These are phyloP conservation scores for Phoeniculus purpureus DNA, from an alignment of 2,797 vertebrate species.

Conservation along the genomic window DNA sequence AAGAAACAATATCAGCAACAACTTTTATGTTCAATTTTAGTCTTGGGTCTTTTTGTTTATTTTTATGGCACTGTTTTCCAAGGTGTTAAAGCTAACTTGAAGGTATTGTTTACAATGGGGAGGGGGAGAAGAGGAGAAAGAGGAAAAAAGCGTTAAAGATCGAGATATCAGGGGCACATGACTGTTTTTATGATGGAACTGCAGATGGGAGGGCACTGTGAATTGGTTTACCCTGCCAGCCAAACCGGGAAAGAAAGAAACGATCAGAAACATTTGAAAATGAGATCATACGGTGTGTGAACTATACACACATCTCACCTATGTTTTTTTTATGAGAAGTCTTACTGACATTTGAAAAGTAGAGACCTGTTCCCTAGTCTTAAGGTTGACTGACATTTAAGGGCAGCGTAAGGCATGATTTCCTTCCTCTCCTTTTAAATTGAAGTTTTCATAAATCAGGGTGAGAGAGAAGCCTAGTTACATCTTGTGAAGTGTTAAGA, in stretches of 20 bases:
- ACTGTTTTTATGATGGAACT: slow-evolving; percentile 35
- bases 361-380: slow-evolving; percentile 70
- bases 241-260: slow-evolving; percentile 61
- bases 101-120: slow-evolving; percentile 40
- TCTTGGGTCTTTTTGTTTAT: slow-evolving; percentile 74
- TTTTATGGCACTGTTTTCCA: slow-evolving; percentile 69
- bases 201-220: slow-evolving; percentile 13
- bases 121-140: neutral
- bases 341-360: slow-evolving; percentile 84
- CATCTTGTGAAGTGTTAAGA: slow-evolving; percentile 72
- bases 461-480: slow-evolving; percentile 70
- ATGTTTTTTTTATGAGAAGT: slow-evolving; percentile 77
- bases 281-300: slow-evolving; percentile 78
- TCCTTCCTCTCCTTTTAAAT: slow-evolving; percentile 71
- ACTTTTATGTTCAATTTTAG: slow-evolving; percentile 76
- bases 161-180: neutral
- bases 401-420: slow-evolving; percentile 66
- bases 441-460: slow-evolving; percentile 76
- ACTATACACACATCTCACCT: slow-evolving; percentile 70
- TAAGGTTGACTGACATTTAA: slow-evolving; percentile 81
- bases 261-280: slow-evolving; percentile 81
- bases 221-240: slow-evolving; percentile 71
- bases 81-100: slow-evolving; percentile 61
- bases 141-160: slow-evolving; percentile 23
- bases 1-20: slow-evolving; percentile 78